Base-by-base conservation (phyloP, 2,888 invertebrate species). In the Emmelina monodactyla region DNA sequence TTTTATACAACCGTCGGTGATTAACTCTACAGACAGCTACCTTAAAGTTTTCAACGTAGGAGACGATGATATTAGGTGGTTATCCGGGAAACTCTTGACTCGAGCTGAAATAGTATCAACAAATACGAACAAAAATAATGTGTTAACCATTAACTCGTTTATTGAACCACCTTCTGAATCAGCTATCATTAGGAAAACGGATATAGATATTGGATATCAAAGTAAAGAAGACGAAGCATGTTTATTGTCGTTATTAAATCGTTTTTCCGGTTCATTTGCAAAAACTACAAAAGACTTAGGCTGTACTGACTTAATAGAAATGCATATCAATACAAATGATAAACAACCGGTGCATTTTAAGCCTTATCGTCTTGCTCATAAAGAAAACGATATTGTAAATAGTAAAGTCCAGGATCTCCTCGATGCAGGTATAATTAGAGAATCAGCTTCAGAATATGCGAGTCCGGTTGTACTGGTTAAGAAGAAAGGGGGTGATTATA, bases 391-490 rank as follows among this genome's bases (percentile, higher is more conserved):
- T 16, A 42, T 45, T 2, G 42, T 46, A 9, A 36, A 31, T 1
- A 31, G 35, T 3, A 47, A 45, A 13, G 35, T 49, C 5, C 13
- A 29, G 1, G 46, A 48, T 14, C 34, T 50, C 6, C 28, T 46
- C 16, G 37, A 44, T 9, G 45, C 47, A 1, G 46, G 43, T 10
- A 45, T 50, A 14, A 40, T 48, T 6, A 33, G 37, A 13, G 45
- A 45, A 7, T 46, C 46, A 0, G 33, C 32, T 2, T 47, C 47
- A 7, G 41, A 42, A 14, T 46, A 42, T 32, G 43, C 49, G 3
- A 46, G 42, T n/a, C 46, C 46, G 1, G 37, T 48, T 2, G 40
- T 51, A 5, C 19, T 48, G 2, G 42, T 43, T 0, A 39, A 35
- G 11, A 46, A 47, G 12, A 46, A 44, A 15, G 33, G 38, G 4